phyloP scores from a whole-genome alignment of 2,113 vertebrate genomes.

The Crocuta crocuta region DNA sequence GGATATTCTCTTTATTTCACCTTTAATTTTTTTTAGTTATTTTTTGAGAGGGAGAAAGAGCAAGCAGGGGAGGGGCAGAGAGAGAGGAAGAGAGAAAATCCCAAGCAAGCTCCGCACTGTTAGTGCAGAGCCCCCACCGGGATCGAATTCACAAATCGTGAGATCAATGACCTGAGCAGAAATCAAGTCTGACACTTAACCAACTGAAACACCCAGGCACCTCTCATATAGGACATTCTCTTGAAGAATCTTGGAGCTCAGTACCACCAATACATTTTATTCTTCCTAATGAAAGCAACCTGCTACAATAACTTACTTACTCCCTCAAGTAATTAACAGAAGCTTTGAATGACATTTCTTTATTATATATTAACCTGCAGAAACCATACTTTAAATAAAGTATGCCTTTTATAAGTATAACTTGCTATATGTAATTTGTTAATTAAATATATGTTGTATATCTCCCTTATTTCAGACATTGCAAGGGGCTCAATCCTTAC shows the following conservation, averaged over 20 bases:
- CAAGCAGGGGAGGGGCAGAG: no score
- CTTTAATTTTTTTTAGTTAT: no score
- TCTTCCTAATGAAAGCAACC: background rate
- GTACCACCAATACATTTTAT: background rate
- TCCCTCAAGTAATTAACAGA: background rate
- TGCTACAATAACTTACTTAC: background rate
- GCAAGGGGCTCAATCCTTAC: background rate
- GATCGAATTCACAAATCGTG: no score
- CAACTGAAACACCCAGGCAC: no score
- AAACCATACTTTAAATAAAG: slow-evolving; percentile 19
- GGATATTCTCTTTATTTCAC: background rate
- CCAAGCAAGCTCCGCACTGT: no score
- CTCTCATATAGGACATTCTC: background rate
- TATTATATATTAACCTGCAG: background rate
- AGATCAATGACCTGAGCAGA: no score
- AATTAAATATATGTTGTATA: background rate
- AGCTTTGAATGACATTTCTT: background rate
- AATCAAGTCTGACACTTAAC: no score
- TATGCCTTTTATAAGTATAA: background rate
- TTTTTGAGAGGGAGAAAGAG: no score
- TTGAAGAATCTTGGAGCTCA: background rate
- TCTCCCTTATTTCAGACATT: background rate
- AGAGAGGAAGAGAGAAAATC: no score
- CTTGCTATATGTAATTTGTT: background rate
- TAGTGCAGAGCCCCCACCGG: no score